phyloP scores from a whole-genome alignment of 1,140 invertebrate species.

The Zaprionus camerounensis region DNA sequence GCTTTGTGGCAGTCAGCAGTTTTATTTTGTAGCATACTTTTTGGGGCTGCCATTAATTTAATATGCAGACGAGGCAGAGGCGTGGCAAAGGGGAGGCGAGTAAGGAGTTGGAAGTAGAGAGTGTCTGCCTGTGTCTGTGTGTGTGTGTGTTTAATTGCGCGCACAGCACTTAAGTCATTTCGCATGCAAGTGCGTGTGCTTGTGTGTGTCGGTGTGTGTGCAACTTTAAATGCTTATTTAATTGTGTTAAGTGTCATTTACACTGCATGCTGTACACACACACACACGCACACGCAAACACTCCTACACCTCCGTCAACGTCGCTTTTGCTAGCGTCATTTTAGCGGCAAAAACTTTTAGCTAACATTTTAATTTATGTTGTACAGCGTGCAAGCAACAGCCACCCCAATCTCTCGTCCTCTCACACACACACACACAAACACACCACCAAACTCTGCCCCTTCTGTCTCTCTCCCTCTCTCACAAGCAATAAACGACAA shows the following conservation, averaged over 20 bases:
- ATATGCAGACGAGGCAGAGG: conserved; percentile 52
- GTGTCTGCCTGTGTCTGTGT: not conserved
- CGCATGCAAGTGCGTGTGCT: not conserved
- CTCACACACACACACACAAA: not conserved
- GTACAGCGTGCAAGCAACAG: conserved; percentile 29
- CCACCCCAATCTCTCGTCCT: not conserved
- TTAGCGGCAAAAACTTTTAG: conserved; percentile 76
- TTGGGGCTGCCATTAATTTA: conserved; percentile 73
- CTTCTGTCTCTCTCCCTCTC: not conserved
- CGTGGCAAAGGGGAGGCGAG: not conserved
- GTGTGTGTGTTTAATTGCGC: conserved; percentile 43
- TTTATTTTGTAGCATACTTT: conserved; percentile 64
- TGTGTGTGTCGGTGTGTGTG: conserved; percentile 27
- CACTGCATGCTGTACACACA: conserved; percentile 39
- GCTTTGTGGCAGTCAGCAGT: conserved; percentile 47
- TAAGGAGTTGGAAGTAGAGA: conserved; percentile 9
- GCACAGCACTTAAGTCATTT: conserved; percentile 57
- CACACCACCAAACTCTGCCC: not conserved
- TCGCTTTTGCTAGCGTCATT: conserved; percentile 51
- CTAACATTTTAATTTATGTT: conserved; percentile 82
- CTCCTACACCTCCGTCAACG: conserved; percentile 4
- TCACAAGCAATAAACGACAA: conserved; percentile 20
- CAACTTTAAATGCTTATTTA: conserved; percentile 82
- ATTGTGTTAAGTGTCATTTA: conserved; percentile 82
- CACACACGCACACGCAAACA: conserved; percentile 14